Conservation (phyloP, 2,888 invertebrate genomes). For the Sericinus montela region DNA sequence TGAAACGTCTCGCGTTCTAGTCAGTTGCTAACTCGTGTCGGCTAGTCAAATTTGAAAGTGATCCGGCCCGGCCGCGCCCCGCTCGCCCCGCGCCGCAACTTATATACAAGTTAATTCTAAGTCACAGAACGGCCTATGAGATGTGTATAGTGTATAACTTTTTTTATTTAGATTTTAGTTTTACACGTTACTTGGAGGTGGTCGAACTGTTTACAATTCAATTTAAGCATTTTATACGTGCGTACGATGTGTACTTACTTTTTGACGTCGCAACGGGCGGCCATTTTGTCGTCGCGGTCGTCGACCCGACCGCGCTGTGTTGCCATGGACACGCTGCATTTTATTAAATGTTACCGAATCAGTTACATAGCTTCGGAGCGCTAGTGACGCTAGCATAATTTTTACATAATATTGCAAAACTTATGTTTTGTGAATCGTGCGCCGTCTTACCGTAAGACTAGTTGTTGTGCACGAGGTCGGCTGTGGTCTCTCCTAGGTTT, state of each 20-base stretch:
- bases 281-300: slow-evolving; percentile 31
- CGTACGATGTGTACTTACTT: slow-evolving; percentile 32
- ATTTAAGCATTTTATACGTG: slow-evolving; percentile 55
- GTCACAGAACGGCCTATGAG: slow-evolving; percentile 68
- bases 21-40: slow-evolving; percentile 71
- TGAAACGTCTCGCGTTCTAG: slow-evolving; percentile 69
- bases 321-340: slow-evolving; percentile 38
- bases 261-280: slow-evolving; percentile 13
- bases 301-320: slow-evolving; percentile 25
- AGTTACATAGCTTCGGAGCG: slow-evolving; percentile 65
- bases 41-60: slow-evolving; percentile 59
- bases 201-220: slow-evolving; percentile 54
- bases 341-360: slow-evolving; percentile 63
- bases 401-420: slow-evolving; percentile 41
- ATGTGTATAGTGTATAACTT: slow-evolving; percentile 54
- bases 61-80: slow-evolving; percentile 23
- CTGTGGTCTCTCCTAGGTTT: not conserved
- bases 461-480: slow-evolving; percentile 28
- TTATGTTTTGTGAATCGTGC: slow-evolving; percentile 47
- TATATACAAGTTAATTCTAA: slow-evolving; percentile 52
- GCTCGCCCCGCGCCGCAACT: slow-evolving; percentile 23
- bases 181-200: slow-evolving; percentile 35
- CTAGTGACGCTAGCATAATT: slow-evolving; percentile 61
- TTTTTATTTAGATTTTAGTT: slow-evolving; percentile 50
- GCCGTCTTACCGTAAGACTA: slow-evolving; percentile 44